Conservation (phyloP, 2,113 vertebrate genomes). For the Boulengerochromis microlepis region DNA sequence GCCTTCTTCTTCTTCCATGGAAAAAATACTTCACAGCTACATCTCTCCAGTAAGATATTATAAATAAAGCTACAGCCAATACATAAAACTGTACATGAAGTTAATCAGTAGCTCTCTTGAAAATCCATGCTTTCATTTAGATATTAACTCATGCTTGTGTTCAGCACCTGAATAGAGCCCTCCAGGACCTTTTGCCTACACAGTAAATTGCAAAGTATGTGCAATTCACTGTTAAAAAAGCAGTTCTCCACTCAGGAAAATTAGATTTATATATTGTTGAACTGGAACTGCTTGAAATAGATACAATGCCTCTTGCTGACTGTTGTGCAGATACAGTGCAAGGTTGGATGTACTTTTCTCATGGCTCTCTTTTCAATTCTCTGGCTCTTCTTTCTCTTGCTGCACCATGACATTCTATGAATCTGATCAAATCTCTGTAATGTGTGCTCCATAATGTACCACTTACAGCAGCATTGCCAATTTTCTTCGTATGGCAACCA, state of each 20-base stretch:
- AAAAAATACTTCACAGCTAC: background rate
- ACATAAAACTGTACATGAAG: background rate
- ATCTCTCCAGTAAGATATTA: background rate
- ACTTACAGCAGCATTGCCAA: constrained; percentile 2
- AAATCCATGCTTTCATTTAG: background rate
- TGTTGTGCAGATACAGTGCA: background rate
- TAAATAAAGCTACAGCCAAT: background rate
- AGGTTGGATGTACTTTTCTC: background rate
- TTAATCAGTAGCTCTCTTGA: background rate
- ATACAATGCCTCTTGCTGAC: background rate
- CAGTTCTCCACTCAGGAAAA: background rate
- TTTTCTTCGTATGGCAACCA: background rate
- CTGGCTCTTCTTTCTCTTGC: background rate
- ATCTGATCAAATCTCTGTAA: constrained; percentile 8
- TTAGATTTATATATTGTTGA: background rate
- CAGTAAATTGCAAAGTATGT: background rate
- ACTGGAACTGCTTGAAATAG: background rate
- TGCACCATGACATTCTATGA: background rate
- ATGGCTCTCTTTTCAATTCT: background rate
- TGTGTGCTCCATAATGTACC: background rate
- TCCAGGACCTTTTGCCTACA: background rate
- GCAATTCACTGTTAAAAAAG: background rate
- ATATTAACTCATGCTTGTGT: background rate
- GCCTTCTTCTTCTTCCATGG: background rate
- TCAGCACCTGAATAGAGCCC: background rate